These are phyloP conservation scores for Triplophysa bombifrons DNA, from an alignment of 2,797 vertebrate genomes.

Conservation along the genomic window DNA sequence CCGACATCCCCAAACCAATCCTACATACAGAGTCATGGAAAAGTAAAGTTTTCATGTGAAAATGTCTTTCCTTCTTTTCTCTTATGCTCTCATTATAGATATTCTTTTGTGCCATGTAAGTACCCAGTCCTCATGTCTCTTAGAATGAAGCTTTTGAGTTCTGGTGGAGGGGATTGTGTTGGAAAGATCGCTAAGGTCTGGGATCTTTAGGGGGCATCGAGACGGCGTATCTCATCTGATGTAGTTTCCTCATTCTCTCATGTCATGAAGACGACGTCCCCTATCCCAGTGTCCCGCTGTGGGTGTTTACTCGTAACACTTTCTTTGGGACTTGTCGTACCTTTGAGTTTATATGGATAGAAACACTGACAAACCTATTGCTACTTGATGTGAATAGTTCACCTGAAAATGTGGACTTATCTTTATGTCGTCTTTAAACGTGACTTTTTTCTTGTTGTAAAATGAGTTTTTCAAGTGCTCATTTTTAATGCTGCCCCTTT, in stretches of 20 bases:
- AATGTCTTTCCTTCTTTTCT: conserved; percentile 66
- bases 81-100: conserved; percentile 84
- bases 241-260: not conserved
- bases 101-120: conserved; percentile 98
- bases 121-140: conserved; percentile 72
- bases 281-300: conserved; percentile 7
- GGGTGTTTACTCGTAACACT: conserved; percentile 13
- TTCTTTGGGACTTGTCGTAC: not conserved
- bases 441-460: too few species aligned
- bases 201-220: conserved; percentile 15
- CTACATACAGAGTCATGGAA: conserved; percentile 40
- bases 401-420: not conserved
- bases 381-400: conserved; percentile 1
- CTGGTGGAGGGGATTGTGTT: conserved; percentile 57
- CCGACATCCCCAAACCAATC: conserved; percentile 15
- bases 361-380: not conserved
- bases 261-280: conserved; percentile 13
- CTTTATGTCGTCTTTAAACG: too few species aligned
- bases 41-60: conserved; percentile 53
- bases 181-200: conserved; percentile 26
- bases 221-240: not conserved
- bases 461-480: too few species aligned
- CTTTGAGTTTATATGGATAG: not conserved
- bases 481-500: not conserved
- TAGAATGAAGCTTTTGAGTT: conserved; percentile 47